Base-by-base conservation (phyloP, 2,888 invertebrate species). In the Aporophyla nigra region DNA sequence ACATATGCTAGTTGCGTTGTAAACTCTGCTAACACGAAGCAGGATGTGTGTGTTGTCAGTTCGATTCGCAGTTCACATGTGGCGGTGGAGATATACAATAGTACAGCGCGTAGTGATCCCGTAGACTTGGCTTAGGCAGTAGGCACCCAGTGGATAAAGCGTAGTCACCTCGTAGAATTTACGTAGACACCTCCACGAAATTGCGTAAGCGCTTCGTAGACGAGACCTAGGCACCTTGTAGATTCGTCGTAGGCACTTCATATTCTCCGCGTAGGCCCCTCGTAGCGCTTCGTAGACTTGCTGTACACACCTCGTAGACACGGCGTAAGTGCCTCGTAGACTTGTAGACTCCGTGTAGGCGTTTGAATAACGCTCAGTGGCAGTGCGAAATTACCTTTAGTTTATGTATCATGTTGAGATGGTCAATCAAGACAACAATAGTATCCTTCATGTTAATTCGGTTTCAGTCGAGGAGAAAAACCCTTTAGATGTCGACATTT, bases 381-480 rank as follows among this genome's bases (percentile, higher is more conserved):
- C 53, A 33, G 9, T 54, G 33, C 7, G 16, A 9, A 46, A 46
- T 12, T 5, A 62, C 54, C 63, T 6, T 49, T 76, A 56, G n/a
- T 40, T 49, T 56, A 49, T 56, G 33, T 40, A 49, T 62, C 9
- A 33, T 24, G 21, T 49, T 56, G 16, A n/a, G 7, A 58, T 56
- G n/a, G 43, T 10, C 10, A 5, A n/a, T 49, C 27, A 4, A n/a
- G 5, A 10, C 21, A 43, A n/a, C 56, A 43, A 40, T 49, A 65
- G 43, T 74, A 53, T 33, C 46, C n/a, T 46, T 46, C 5, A 53
- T 43, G 24, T 67, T 46, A 54, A 46, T 71, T 49, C 5, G 2
- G 71, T 71, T 79, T 56, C 71, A 46, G 24, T 49, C 46, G 46
- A 19, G 51, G 21, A 79, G 76, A 62, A 54, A n/a, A 62, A 51